phyloP scores from a whole-genome alignment of 2,888 invertebrate genomes.

The Drosophila atroscutellata region DNA sequence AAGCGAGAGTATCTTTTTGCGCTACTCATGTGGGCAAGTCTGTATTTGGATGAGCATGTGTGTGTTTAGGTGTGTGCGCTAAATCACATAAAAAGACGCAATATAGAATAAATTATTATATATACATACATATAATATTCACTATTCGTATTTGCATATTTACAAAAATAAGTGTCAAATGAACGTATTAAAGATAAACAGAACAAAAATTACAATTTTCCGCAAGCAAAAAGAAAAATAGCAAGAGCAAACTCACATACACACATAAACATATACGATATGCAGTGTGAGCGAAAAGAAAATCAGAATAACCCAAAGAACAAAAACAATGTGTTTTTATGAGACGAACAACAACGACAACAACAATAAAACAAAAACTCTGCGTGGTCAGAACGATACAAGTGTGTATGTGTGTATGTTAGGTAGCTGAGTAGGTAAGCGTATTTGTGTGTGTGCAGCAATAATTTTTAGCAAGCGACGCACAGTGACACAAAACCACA shows the following conservation, averaged over 20 bases:
- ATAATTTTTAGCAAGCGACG: conserved; percentile 72
- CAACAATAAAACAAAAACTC: conserved; percentile 51
- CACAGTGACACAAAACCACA: conserved; percentile 56
- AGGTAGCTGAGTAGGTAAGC: conserved; percentile 17
- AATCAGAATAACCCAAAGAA: conserved; percentile 73
- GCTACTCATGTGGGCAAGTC: conserved; percentile 9
- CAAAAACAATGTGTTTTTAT: conserved; percentile 65
- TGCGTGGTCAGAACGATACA: conserved; percentile 65
- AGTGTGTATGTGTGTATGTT: conserved; percentile 13
- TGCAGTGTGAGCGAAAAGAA: conserved; percentile 64
- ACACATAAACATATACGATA: not conserved
- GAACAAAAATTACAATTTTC: conserved; percentile 40
- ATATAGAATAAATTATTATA: conserved; percentile 32
- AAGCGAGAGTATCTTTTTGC: conserved; percentile 69
- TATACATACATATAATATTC: not conserved
- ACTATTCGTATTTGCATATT: conserved; percentile 1
- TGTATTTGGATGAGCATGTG: not conserved
- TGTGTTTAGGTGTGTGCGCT: conserved; percentile 23
- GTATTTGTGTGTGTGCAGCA: conserved; percentile 51
- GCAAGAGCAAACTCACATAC: conserved; percentile 23
- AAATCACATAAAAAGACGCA: conserved; percentile 31
- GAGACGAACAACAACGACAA: conserved; percentile 40
- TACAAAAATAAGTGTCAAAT: conserved; percentile 36
- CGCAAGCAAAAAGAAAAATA: conserved; percentile 39
- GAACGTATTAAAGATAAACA: conserved; percentile 38